phyloP scores from a whole-genome alignment of 2,113 vertebrate genomes.

The Sardina pilchardus region DNA sequence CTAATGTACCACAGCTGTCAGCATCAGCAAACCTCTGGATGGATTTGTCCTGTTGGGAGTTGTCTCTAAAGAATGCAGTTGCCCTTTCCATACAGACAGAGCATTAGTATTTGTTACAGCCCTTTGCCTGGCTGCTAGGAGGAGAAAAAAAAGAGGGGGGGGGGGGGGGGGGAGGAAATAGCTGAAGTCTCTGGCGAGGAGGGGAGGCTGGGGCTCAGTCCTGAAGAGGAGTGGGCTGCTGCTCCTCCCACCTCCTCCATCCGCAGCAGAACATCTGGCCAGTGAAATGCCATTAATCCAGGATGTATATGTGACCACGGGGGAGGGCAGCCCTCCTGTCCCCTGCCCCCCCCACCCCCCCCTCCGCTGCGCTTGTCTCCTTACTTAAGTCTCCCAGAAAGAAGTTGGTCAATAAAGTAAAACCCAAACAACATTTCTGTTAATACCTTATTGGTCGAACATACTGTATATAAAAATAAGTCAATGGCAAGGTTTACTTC shows the following conservation, averaged over 20 bases:
- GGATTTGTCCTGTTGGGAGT: constrained; percentile 13
- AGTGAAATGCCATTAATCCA: constrained; percentile 68
- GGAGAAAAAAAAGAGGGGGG: not conserved
- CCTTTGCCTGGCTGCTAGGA: not conserved
- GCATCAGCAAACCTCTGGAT: not conserved
- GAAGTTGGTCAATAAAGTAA: not conserved
- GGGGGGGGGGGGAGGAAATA: constrained; percentile 36
- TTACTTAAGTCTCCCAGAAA: not conserved
- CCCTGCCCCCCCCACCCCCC: not conserved
- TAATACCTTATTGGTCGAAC: not conserved
- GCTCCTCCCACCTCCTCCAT: constrained; percentile 37
- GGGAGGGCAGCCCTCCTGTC: constrained; percentile 3
- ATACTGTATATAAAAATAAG: not conserved
- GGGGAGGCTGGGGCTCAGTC: constrained; percentile 9
- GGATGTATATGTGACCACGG: constrained; percentile 56
- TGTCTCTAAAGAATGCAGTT: constrained; percentile 5
- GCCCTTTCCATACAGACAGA: not conserved
- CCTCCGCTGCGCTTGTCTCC: not conserved
- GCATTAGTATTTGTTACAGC: constrained; percentile 5
- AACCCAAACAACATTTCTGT: not conserved
- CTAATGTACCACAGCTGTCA: constrained; percentile 19
- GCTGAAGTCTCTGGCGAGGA: constrained; percentile 5
- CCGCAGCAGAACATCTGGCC: constrained; percentile 67
- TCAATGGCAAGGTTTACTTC: not conserved
- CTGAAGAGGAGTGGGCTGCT: constrained; percentile 5